Evolutionary conservation across 2,113 vertebrate species (phyloP).

Genomic region (Montifringilla adamsi): DNA sequence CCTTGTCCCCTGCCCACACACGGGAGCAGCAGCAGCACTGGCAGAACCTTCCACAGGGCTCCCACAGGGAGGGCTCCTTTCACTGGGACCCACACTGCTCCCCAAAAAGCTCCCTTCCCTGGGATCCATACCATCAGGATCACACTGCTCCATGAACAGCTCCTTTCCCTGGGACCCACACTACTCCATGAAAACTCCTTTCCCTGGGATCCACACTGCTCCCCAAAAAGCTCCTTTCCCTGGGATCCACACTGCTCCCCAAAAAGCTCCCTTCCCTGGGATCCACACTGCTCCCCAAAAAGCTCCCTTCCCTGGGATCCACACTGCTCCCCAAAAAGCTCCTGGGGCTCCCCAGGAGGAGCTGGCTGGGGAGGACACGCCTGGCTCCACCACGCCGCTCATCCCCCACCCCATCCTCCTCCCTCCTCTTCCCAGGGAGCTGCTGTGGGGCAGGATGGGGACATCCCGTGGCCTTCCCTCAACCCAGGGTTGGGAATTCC

Average conservation of each 20-base stretch:
- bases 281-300: too few species aligned
- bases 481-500: fast-evolving
- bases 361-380: not conserved
- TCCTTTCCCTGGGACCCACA: too few species aligned
- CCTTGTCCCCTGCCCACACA: not conserved
- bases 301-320: too few species aligned
- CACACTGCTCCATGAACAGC: too few species aligned
- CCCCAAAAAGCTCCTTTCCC: too few species aligned
- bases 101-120: not conserved
- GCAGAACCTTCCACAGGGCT: not conserved
- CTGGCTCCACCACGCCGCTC: not conserved
- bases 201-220: too few species aligned
- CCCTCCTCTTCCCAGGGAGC: not conserved
- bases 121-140: too few species aligned
- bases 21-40: not conserved
- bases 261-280: too few species aligned
- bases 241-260: too few species aligned
- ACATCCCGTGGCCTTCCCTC: not conserved
- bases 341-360: not conserved
- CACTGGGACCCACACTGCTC: too few species aligned
- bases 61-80: not conserved
- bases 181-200: too few species aligned
- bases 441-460: not conserved
- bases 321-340: not conserved
- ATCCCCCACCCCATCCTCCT: not conserved